Conservation (phyloP, 2,888 invertebrate genomes). For the Aphidoletes aphidimyza region DNA sequence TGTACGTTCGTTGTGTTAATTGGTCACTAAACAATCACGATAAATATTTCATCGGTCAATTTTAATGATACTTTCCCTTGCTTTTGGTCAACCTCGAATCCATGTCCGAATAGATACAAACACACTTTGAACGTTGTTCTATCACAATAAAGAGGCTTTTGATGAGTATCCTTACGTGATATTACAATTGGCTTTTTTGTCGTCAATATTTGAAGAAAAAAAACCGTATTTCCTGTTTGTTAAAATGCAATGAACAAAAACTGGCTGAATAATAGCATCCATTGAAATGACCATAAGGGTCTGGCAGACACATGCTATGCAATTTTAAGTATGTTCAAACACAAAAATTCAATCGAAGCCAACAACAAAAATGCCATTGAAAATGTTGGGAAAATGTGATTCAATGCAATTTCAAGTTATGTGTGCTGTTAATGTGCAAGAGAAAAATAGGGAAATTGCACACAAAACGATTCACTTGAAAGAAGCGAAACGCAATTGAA, state of each 20-base stretch:
- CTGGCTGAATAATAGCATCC: not conserved
- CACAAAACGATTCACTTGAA: not conserved
- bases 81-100: too few species aligned
- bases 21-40: slow-evolving; percentile 37
- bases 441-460: not conserved
- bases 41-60: too few species aligned
- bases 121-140: too few species aligned
- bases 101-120: too few species aligned
- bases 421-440: too few species aligned
- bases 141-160: too few species aligned
- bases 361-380: not conserved
- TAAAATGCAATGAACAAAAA: not conserved
- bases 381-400: too few species aligned
- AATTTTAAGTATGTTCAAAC: slow-evolving; percentile 10
- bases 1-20: slow-evolving; percentile 19
- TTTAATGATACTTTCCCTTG: too few species aligned
- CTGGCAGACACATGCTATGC: slow-evolving; percentile 24
- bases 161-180: too few species aligned
- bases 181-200: too few species aligned
- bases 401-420: too few species aligned
- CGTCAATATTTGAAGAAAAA: not conserved
- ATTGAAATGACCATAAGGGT: slow-evolving; percentile 24
- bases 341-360: not conserved
- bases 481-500: not conserved
- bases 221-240: slow-evolving; percentile 41